phyloP scores from a whole-genome alignment of 2,113 vertebrate species.

The Brachionichthys hirsutus region DNA sequence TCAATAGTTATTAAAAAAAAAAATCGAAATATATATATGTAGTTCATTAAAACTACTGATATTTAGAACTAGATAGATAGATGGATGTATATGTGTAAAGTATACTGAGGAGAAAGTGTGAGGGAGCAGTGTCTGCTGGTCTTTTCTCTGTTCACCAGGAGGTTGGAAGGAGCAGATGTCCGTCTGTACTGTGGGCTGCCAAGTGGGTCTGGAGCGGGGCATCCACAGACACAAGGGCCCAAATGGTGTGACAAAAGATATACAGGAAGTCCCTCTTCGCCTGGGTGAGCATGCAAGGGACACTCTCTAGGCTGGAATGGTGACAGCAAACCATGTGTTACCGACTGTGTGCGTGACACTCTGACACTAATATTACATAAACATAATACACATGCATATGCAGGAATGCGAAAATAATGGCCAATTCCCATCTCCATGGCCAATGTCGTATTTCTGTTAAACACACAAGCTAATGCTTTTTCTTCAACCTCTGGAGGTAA shows the following conservation, averaged over 20 bases:
- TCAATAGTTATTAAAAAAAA: not conserved
- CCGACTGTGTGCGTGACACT: constrained; percentile 36
- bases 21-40: not conserved
- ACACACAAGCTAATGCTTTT: constrained; percentile 10
- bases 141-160: constrained; percentile 73
- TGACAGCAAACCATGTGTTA: constrained; percentile 66
- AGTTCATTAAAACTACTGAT: not conserved
- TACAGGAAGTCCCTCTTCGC: constrained; percentile 82
- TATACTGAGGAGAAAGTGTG: constrained; percentile 16
- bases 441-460: not conserved
- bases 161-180: constrained; percentile 82
- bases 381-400: constrained; percentile 52
- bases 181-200: constrained; percentile 73
- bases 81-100: not conserved
- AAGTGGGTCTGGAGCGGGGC: constrained; percentile 74
- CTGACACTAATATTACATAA: constrained; percentile 52
- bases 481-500: not conserved
- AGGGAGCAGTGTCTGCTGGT: constrained; percentile 45
- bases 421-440: not conserved
- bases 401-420: constrained; percentile 47
- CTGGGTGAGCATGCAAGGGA: constrained; percentile 75
- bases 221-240: constrained; percentile 77
- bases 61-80: constrained; percentile 9
- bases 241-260: constrained; percentile 84
- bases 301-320: constrained; percentile 54